Percentiles rank a stretch among this genome's conserved stretches.
These are phyloP conservation scores for Hyperopisus bebe DNA, from an alignment of 2,113 vertebrate species.

Conservation along the genomic window DNA sequence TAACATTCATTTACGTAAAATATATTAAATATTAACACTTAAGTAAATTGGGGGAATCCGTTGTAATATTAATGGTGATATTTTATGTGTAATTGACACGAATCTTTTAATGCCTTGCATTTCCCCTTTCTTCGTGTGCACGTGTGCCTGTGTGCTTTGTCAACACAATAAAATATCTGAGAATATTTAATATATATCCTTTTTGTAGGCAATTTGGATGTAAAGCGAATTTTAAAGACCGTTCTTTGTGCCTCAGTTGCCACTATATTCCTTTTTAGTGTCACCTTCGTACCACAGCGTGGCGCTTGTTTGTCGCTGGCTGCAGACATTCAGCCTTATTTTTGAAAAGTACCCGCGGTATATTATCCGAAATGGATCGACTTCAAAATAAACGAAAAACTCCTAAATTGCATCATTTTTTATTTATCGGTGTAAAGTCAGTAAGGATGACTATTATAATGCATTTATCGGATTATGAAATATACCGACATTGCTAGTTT, in stretches of 20 bases:
- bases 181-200: not conserved
- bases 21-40: not conserved
- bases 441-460: not conserved
- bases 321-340: not conserved
- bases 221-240: not conserved
- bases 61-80: not conserved
- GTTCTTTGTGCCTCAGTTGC: not conserved
- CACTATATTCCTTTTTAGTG: not conserved
- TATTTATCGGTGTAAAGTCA: not conserved
- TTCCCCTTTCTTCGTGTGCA: not conserved
- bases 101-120: not conserved
- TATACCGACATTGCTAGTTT: not conserved
- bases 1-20: not conserved
- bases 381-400: not conserved
- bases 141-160: not conserved
- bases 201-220: not conserved
- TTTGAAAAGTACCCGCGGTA: not conserved
- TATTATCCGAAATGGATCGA: not conserved
- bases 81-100: not conserved
- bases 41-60: not conserved
- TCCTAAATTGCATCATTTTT: not conserved
- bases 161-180: not conserved
- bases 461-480: not conserved
- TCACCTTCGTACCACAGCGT: not conserved
- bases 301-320: not conserved